phyloP scores from a whole-genome alignment of 2,888 invertebrate species.

The Perizoma flavofasciatum region DNA sequence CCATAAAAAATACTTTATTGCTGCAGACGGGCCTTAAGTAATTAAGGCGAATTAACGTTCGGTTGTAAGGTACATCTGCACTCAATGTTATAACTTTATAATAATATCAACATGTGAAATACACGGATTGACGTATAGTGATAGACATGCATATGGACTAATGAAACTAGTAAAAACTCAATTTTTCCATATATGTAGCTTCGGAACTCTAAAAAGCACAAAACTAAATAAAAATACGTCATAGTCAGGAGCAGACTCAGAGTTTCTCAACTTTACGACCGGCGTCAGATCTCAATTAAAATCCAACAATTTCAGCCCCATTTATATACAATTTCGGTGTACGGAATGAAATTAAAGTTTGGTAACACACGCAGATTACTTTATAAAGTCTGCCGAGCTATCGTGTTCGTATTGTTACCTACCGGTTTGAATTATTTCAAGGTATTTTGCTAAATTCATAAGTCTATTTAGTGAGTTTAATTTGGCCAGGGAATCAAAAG shows the following conservation, averaged over 20 bases:
- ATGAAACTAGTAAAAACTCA: too few species aligned
- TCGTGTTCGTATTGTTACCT: constrained; percentile 34
- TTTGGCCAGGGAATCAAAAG: too few species aligned
- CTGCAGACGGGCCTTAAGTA: constrained; percentile 61
- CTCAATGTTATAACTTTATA: constrained; percentile 49
- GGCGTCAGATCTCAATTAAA: constrained; percentile 70
- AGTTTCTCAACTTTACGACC: constrained; percentile 48
- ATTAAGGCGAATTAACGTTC: constrained; percentile 76
- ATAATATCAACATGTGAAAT: constrained; percentile 4
- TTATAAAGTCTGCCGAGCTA: constrained; percentile 30
- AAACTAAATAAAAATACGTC: constrained; percentile 25
- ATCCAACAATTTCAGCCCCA: constrained; percentile 64
- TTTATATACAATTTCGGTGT: constrained; percentile 42
- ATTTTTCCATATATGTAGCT: too few species aligned
- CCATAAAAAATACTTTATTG: constrained; percentile 75
- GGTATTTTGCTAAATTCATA: neutral
- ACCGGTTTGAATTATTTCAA: constrained; percentile 11
- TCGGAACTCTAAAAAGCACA: neutral
- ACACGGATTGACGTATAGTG: too few species aligned
- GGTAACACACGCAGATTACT: constrained; percentile 48
- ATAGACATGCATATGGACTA: too few species aligned
- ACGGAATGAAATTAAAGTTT: constrained; percentile 74
- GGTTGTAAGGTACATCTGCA: constrained; percentile 69
- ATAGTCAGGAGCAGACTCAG: constrained; percentile 23
- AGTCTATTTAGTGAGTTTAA: neutral